These are phyloP conservation scores for Ceyx erithaca DNA, from an alignment of 2,797 vertebrate species.

Conservation along the genomic window DNA sequence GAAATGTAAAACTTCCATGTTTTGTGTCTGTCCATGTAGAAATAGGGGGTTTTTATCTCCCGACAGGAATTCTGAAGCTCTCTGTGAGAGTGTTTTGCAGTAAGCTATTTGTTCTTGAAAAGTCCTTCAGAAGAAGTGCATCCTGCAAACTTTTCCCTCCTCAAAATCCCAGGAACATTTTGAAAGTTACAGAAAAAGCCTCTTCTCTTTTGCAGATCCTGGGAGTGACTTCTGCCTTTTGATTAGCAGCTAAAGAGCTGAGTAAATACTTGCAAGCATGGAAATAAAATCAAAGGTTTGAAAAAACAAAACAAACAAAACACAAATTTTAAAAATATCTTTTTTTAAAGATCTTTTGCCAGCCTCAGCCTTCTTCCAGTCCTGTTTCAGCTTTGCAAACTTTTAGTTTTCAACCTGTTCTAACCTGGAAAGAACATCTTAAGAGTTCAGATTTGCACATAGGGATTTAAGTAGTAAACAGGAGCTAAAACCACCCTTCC, in stretches of 20 bases:
- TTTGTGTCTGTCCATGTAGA: not conserved
- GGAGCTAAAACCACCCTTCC: not conserved
- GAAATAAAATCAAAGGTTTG: not conserved
- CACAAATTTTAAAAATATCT: not conserved
- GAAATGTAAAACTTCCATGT: not conserved
- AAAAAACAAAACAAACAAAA: not conserved
- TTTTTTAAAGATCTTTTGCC: not conserved
- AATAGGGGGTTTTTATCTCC: not conserved
- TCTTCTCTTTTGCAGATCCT: not conserved
- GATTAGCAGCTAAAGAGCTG: not conserved
- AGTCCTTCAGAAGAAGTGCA: not conserved
- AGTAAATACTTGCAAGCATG: not conserved
- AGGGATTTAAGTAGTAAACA: not conserved
- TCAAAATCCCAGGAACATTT: not conserved
- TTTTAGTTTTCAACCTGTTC: not conserved
- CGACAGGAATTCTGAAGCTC: not conserved
- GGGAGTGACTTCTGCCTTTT: not conserved
- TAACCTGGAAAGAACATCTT: not conserved
- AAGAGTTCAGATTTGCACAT: not conserved
- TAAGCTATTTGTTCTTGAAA: not conserved
- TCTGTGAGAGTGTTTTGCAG: not conserved
- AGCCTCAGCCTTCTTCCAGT: not conserved
- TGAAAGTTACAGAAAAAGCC: not conserved
- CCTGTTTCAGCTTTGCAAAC: not conserved
- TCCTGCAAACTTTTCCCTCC: not conserved